Conservation (phyloP, 2,888 invertebrate species). For the Ichneumoninae sp. region DNA sequence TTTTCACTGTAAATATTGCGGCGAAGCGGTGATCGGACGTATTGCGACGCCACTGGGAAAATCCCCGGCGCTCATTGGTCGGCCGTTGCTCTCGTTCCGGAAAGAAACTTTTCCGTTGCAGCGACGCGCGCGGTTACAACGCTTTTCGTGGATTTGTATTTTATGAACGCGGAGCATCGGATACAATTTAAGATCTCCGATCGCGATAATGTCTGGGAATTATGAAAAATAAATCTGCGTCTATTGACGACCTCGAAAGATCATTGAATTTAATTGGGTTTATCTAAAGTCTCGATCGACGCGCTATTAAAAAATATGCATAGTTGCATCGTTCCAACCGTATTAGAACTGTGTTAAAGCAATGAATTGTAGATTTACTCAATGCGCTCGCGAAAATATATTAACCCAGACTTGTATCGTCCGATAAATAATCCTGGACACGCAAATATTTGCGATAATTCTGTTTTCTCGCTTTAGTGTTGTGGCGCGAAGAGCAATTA, state of each 20-base stretch:
- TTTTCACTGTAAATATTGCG: neutral
- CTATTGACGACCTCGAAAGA: neutral
- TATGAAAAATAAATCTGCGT: neutral
- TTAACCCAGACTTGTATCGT: neutral
- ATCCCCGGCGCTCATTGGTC: conserved; percentile 13
- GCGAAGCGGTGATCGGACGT: neutral
- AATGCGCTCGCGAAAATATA: neutral
- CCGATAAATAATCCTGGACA: neutral
- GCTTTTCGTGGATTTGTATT: conserved; percentile 4
- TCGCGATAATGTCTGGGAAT: neutral
- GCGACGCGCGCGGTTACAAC: neutral
- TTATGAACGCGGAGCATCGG: neutral
- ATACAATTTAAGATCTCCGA: neutral
- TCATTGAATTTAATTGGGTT: neutral
- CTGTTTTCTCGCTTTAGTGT: neutral
- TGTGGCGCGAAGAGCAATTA: neutral
- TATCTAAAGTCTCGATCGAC: neutral
- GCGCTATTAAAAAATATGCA: neutral
- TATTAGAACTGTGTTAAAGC: neutral
- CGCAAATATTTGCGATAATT: neutral
- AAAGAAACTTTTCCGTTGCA: neutral
- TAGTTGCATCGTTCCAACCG: too few species aligned
- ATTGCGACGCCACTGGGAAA: neutral
- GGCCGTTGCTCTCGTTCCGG: neutral
- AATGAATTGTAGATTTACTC: neutral